These are phyloP conservation scores for Plagodis dolabraria DNA, from an alignment of 2,888 invertebrate species.

Conservation along the genomic window DNA sequence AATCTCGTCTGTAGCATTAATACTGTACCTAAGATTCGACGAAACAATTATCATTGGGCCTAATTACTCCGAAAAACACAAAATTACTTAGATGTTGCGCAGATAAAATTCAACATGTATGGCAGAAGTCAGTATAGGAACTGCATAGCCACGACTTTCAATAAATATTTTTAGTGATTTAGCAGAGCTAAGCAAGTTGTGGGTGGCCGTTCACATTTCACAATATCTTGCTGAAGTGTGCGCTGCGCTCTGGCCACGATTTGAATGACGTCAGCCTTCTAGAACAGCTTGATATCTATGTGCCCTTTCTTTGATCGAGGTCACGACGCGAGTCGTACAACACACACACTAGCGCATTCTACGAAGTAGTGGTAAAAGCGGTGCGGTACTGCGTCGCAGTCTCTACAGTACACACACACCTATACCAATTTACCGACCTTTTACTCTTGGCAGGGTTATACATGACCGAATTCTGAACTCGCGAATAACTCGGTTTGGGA, in stretches of 20 bases:
- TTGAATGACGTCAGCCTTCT: conserved; percentile 82
- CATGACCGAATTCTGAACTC: conserved; percentile 24
- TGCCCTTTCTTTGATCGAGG: conserved; percentile 75
- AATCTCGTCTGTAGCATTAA: conserved; percentile 53
- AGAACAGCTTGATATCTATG: conserved; percentile 72
- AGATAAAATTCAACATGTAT: conserved; percentile 75
- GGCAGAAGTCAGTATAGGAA: conserved; percentile 77
- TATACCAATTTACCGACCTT: conserved; percentile 44
- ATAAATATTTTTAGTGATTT: conserved; percentile 71
- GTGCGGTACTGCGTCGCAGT: no score
- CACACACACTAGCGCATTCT: conserved; percentile 68
- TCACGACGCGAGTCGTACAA: conserved; percentile 73
- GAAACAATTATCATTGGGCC: conserved; percentile 79
- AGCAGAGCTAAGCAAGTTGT: conserved; percentile 72
- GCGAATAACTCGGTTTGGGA: background rate
- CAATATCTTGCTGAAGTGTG: conserved; percentile 73
- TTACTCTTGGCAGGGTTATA: conserved; percentile 58
- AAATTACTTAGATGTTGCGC: conserved; percentile 62
- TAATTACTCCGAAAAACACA: conserved; percentile 73
- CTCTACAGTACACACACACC: no score
- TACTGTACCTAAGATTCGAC: conserved; percentile 82
- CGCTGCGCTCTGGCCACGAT: conserved; percentile 69
- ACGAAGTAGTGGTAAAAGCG: conserved; percentile 28
- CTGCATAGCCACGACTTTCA: conserved; percentile 81
- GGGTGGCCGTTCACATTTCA: conserved; percentile 84